phyloP scores from a whole-genome alignment of 2,888 invertebrate genomes.

The Andrena bicolor region DNA sequence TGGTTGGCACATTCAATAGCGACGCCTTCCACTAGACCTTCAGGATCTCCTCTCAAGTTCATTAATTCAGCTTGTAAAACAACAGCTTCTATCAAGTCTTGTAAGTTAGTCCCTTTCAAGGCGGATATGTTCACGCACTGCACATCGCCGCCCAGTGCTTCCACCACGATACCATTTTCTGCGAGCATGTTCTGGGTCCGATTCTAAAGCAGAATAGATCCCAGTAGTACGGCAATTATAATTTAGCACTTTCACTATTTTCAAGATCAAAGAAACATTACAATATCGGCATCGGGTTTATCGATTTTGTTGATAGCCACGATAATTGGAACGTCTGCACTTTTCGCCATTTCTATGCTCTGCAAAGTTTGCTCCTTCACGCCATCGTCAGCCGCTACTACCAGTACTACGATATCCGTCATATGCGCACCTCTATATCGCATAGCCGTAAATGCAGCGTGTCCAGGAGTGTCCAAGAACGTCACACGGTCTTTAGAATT shows the following conservation, averaged over 20 bases:
- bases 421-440: conserved; percentile 96
- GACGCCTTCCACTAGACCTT: conserved; percentile 94
- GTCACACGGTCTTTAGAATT: conserved; percentile 92
- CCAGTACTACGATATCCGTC: conserved; percentile 97
- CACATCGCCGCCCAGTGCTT: conserved; percentile 96
- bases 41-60: conserved; percentile 93
- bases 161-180: conserved; percentile 92
- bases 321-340: conserved; percentile 94
- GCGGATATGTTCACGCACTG: conserved; percentile 97
- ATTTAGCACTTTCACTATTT: not conserved
- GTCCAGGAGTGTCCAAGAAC: conserved; percentile 99
- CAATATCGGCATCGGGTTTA: conserved; percentile 95
- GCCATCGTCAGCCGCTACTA: conserved; percentile 99
- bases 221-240: not conserved
- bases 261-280: conserved; percentile 81
- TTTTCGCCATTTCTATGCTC: conserved; percentile 94
- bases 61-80: conserved; percentile 94
- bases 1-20: conserved; percentile 94
- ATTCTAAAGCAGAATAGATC: conserved; percentile 86
- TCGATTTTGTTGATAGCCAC: conserved; percentile 99
- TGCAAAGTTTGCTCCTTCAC: conserved; percentile 99
- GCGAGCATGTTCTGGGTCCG: conserved; percentile 91
- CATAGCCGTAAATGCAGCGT: conserved; percentile 98
- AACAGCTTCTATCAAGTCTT: conserved; percentile 93
- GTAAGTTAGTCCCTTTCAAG: conserved; percentile 92